Base-by-base conservation (phyloP, 2,113 vertebrate genomes). In the Neotragus pygmaeus region DNA sequence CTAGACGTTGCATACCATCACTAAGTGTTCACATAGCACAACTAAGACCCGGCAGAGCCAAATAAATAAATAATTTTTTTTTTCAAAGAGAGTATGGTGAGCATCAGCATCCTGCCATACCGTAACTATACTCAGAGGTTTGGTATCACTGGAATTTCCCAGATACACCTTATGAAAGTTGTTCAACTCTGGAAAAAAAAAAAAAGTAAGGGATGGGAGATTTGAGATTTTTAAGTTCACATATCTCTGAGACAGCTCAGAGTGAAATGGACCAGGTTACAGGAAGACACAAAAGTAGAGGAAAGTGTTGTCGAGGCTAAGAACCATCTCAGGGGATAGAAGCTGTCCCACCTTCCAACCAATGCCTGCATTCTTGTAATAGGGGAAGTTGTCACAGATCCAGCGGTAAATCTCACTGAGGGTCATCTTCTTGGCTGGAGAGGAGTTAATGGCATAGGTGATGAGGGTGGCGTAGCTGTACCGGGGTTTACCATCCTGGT, bases 401-500 rank as follows among this genome's bases (percentile, higher is more conserved):
- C 99, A 99, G 95, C 99, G 99, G 98, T 99, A 99, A 96, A 99
- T 99, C 98, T 99, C 99, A 51, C 99, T 99, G 92, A 99, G 98
- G 1, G 99, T 99, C 99, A 99, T 98, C 98, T 99, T 99, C 99
- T 99, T 99, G 98, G 99, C 99, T 10, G 99, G 99, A 16, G 99
- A 99, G 0, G 99, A 99, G 60, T 99, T 99, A 98, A 99, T 99
- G 83, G 99, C 99, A 85, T 99, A 99, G 70, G 99, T 99, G 87
- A 99, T 99, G 95, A 99, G 99, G 21, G 99, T 99, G 98, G 99
- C 99, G 1, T 99, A 99, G 98, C 99, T 99, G 98, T 99, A 99
- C 7, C 99, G 99, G 25, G 99, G 99, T 85, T 99, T 99, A 84
- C 99, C 99, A 70, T 99, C 99, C 49, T 99, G 99, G 86, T 99